Base-by-base conservation (phyloP, 2,113 vertebrate species). In the Solea senegalensis region DNA sequence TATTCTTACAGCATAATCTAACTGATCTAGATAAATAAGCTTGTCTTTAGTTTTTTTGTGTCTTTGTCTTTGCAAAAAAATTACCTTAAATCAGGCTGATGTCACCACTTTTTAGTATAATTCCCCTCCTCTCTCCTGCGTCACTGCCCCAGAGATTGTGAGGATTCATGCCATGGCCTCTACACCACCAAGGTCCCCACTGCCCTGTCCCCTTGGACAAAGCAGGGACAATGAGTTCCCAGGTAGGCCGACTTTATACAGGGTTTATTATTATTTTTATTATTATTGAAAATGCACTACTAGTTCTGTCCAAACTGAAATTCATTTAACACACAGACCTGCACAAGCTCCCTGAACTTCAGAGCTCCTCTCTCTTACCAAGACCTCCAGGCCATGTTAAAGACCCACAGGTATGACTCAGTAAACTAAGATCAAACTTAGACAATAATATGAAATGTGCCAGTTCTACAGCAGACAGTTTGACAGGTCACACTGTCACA, bases 341-440 rank as follows among this genome's bases (percentile, higher is more conserved):
- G n/a, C 40, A 13, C 55, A 73, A 53, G 14, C 58, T 45, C 13
- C 78, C 83, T 40, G 59, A 67, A 21, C 16, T 57, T 10, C 59
- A 69, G 49, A 60, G 41, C 10, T 12, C 74, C 9, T 4, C 56
- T 49, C 16, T 9, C 27, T 62, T 77, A 27, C 86, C 92, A 21
- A 82, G 76, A 5, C 78, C 76, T 64, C 74, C 86, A 45, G 84
- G 87, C 28, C 70, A 82, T 27, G 40, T 75, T 16, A 89, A 61
- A 60, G 89, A 89, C 74, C 87, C 85, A 60, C 86, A 93, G 95
- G 95, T 96, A 71, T 65, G 74, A 54, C 8, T 13, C 43, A 1
- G 6, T 9, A 68, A 65, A 7, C 1, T 44, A 15, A 34, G 9
- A 46, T 27, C 9, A 55, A 12, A 46, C 61, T 62, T 43, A 54